phyloP scores from a whole-genome alignment of 2,888 invertebrate genomes.

The Lepidocyrtinus sp. region DNA sequence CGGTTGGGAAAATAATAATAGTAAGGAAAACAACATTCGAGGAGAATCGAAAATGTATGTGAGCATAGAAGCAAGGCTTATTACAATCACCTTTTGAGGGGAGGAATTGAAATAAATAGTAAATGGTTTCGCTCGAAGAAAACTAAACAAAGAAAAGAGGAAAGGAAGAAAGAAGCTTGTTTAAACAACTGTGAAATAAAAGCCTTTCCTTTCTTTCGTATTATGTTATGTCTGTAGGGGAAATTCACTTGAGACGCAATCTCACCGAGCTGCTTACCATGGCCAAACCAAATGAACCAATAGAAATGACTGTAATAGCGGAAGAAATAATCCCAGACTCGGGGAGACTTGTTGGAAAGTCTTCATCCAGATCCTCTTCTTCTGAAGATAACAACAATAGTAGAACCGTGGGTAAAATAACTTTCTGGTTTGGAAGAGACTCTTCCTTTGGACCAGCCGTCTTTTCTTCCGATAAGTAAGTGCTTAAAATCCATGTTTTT shows the following conservation, averaged over 20 bases:
- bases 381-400: slow-evolving; percentile 76
- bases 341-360: slow-evolving; percentile 54
- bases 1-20: too few relatives aligned
- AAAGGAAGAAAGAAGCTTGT: too few relatives aligned
- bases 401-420: slow-evolving; percentile 82
- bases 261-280: slow-evolving; percentile 85
- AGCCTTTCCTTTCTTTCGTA: slow-evolving; percentile 23
- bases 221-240: slow-evolving; percentile 75
- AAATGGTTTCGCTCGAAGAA: too few relatives aligned
- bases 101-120: too few relatives aligned
- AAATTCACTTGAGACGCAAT: slow-evolving; percentile 80
- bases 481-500: slow-evolving; percentile 8
- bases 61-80: too few relatives aligned
- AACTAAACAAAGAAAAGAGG: too few relatives aligned
- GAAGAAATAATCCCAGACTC: slow-evolving; percentile 80
- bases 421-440: slow-evolving; percentile 74
- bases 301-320: slow-evolving; percentile 86
- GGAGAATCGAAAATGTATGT: too few relatives aligned
- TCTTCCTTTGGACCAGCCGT: slow-evolving; percentile 62
- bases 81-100: too few relatives aligned
- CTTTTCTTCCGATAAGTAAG: slow-evolving; percentile 65
- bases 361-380: slow-evolving; percentile 72
- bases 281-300: slow-evolving; percentile 86
- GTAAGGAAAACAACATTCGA: too few relatives aligned
- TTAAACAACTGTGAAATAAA: too few relatives aligned